phyloP scores from a whole-genome alignment of 1,140 invertebrate species.

The Cydia fagiglandana region DNA sequence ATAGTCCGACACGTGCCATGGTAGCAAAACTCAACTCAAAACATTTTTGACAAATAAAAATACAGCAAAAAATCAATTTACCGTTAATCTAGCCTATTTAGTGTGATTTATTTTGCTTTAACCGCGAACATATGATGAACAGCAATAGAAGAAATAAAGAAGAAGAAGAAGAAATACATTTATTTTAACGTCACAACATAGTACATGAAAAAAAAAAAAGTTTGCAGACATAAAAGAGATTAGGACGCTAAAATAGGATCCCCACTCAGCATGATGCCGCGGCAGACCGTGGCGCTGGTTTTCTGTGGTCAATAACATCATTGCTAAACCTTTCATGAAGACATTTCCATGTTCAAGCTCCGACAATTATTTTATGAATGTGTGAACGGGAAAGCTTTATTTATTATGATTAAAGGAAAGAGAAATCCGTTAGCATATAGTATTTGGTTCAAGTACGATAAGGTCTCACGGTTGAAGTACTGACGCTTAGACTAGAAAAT shows the following conservation, averaged over 20 bases:
- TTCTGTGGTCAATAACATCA: too few species aligned
- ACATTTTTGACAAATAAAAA: too few species aligned
- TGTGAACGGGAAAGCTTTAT: constrained; percentile 21
- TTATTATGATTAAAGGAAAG: constrained; percentile 30
- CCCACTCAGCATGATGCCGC: too few species aligned
- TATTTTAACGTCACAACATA: too few species aligned
- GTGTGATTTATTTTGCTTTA: not conserved
- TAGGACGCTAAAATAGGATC: too few species aligned
- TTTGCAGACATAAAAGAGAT: too few species aligned
- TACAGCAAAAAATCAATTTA: not conserved
- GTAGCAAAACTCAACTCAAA: too few species aligned
- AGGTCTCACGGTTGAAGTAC: constrained; percentile 23
- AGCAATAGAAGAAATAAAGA: too few species aligned
- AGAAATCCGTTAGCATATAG: constrained; percentile 22
- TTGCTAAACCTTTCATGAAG: not conserved
- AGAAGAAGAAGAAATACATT: too few species aligned
- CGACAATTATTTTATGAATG: not conserved
- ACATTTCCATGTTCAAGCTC: not conserved
- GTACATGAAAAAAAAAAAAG: too few species aligned
- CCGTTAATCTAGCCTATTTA: not conserved
- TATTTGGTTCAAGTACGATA: constrained; percentile 13
- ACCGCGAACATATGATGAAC: not conserved
- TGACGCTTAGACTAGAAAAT: not conserved
- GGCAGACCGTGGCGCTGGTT: too few species aligned
- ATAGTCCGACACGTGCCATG: too few species aligned